Base-by-base conservation (phyloP, 2,888 invertebrate genomes). In the Escarpia spicata region DNA sequence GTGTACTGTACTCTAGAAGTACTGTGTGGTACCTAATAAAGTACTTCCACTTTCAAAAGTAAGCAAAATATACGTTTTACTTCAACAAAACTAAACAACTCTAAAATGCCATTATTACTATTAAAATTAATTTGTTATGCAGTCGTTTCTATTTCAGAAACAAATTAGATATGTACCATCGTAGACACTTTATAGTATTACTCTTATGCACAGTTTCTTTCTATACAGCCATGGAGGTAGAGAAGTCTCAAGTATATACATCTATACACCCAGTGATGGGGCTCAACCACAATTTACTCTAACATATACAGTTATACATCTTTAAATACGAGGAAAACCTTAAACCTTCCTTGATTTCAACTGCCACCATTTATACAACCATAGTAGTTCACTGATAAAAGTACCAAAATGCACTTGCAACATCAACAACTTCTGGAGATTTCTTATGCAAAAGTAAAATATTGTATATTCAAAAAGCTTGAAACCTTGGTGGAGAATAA, bases 401-500 rank as follows among this genome's bases (percentile, higher is more conserved):
- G 15, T 52, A 52, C 52, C 15, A 52, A 52, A 52, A 52, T 52
- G 8, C 8, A 52, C 37, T 37, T 37, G 37, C 37, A 37, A 37
- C 52, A 52, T 15, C 75, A 75, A 26, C 60, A 26, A 15, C 75
- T 75, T 75, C 75, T 75, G 75, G 75, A 75, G 75, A 75, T 75
- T 75, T 75, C n/a, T 75, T 75, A n/a, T 75, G 75, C 6, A 26
- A 75, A 19, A 75, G 26, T 75, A 75, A 75, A 75, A 75, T 75
- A 2, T 60, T 60, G 75, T 75, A 75, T 26, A 75, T 75, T 75
- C 75, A 75, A 75, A n/a, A 75, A 75, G n/a, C 26, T 75, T 26
- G 26, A 75, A 75, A 75, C 75, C n/a, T 75, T 75, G 75, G 75
- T 75, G 75, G 75, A 75, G 75, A 75, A 75, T 75, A 75, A 26